Conservation (phyloP, 2,888 invertebrate genomes). For the Elegia similella region DNA sequence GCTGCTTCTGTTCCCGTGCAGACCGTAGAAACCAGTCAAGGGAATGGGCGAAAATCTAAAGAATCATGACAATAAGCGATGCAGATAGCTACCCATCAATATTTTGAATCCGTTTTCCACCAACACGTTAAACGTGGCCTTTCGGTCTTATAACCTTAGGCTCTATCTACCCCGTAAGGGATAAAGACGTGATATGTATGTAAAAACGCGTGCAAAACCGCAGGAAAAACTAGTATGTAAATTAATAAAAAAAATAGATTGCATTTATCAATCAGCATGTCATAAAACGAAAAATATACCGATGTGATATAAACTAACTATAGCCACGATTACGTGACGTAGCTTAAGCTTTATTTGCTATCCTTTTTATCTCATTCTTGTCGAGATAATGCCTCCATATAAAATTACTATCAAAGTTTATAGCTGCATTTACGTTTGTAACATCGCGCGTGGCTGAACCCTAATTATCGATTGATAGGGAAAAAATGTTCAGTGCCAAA, state of each 20-base stretch:
- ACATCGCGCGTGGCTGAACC: constrained; percentile 20
- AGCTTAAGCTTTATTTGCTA: constrained; percentile 9
- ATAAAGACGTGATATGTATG: too few species aligned
- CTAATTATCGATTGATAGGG: constrained; percentile 14
- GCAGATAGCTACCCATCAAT: too few species aligned
- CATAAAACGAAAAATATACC: neutral
- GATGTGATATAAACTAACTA: neutral
- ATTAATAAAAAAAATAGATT: neutral
- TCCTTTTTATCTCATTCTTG: constrained; percentile 28
- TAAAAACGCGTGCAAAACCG: neutral
- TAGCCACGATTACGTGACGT: constrained; percentile 6
- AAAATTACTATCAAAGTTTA: constrained; percentile 35
- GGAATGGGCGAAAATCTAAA: too few species aligned
- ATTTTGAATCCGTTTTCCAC: too few species aligned
- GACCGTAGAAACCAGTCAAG: too few species aligned
- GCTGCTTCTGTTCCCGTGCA: too few species aligned
- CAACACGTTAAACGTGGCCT: too few species aligned
- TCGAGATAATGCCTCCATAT: constrained; percentile 33
- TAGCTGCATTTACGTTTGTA: constrained; percentile 29
- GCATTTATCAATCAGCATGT: neutral
- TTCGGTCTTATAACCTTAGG: too few species aligned
- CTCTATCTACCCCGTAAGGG: too few species aligned
- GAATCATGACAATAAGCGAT: too few species aligned
- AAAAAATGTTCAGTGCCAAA: constrained; percentile 24
- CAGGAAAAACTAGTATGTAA: neutral